Base-by-base conservation (phyloP, 2,113 vertebrate genomes). In the Indicator maculatus region DNA sequence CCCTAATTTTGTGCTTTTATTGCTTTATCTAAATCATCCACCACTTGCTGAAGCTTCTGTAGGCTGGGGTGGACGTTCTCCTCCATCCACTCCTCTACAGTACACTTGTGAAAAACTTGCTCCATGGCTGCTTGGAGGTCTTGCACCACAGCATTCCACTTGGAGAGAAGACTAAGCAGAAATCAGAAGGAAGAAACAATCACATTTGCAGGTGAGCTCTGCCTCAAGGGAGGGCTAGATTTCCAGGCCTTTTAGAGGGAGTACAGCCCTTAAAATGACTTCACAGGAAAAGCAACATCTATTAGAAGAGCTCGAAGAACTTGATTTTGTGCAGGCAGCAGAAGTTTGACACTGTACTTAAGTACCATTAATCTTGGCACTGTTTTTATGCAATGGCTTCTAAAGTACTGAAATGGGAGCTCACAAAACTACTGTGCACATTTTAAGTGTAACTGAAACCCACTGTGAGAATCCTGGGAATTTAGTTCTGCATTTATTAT, bases 51-150 rank as follows among this genome's bases (percentile, higher is more conserved):
- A 56, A 99, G 96, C 74, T 96, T 98, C 73, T 93, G 95, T 69
- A 98, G 84, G 56, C 98, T 98, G 6, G 98, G 98, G 16, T 93
- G 94, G 67, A 98, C 98, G 0, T 99, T 98, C 92, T 99, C 98
- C 80, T 99, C 98, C 77, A 99, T 96, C 99, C 99, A 99, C 93
- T 99, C 99, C 79, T 99, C 98, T 61, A 97, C 95, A 1, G 98
- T 95, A 21, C 98, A 96, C 0, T 96, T 85, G 70, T 98, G 98
- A 96, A 99, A 99, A 70, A 98, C 89, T 9, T 77, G 95, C 17
- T 92, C 80, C 98, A 99, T 98, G 95, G 98, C 98, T 10, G 90
- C 96, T 69, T 96, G 98, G 63, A 99, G 93, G 19, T 98, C 98
- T n/a, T 87, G 97, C 20, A 93, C 94, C 28, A 98, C 97, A 59